Evolutionary conservation across 2,113 vertebrate species (phyloP).

Genomic region (Crocuta crocuta): DNA sequence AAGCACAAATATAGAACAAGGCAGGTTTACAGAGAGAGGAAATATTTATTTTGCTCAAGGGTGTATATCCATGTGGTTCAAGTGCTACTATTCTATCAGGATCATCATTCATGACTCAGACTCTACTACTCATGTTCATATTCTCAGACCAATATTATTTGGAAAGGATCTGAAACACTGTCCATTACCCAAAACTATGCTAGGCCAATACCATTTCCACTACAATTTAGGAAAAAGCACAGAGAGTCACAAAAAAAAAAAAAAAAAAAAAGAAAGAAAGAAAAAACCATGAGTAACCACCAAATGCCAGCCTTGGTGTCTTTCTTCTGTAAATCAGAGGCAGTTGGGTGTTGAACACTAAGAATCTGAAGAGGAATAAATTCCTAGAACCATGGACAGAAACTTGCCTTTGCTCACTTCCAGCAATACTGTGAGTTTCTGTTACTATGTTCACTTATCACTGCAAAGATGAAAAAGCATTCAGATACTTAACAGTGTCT

Average conservation of each 20-base stretch:
- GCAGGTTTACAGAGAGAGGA: neutral
- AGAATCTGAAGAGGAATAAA: neutral
- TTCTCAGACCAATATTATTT: neutral
- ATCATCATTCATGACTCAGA: neutral
- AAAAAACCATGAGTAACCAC: neutral
- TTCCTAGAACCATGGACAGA: neutral
- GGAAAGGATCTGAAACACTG: neutral
- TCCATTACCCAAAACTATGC: neutral
- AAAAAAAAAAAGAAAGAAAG: too few species aligned
- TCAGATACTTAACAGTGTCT: slow-evolving; percentile 44
- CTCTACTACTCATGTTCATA: neutral
- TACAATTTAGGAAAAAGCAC: neutral
- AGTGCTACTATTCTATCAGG: neutral
- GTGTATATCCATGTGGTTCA: neutral
- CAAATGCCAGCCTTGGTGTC: neutral
- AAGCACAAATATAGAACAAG: neutral
- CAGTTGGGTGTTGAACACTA: neutral
- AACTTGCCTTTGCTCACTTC: neutral
- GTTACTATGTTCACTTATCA: neutral
- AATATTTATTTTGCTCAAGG: neutral
- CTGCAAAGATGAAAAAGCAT: neutral
- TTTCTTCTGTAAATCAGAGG: neutral
- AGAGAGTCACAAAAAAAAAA: neutral
- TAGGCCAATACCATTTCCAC: neutral
- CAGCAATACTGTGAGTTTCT: neutral